Percentiles rank a stretch among this genome's conserved stretches.
Evolutionary conservation across 2,113 vertebrate genomes (phyloP).

Genomic region (Nyctibius bracteatus): DNA sequence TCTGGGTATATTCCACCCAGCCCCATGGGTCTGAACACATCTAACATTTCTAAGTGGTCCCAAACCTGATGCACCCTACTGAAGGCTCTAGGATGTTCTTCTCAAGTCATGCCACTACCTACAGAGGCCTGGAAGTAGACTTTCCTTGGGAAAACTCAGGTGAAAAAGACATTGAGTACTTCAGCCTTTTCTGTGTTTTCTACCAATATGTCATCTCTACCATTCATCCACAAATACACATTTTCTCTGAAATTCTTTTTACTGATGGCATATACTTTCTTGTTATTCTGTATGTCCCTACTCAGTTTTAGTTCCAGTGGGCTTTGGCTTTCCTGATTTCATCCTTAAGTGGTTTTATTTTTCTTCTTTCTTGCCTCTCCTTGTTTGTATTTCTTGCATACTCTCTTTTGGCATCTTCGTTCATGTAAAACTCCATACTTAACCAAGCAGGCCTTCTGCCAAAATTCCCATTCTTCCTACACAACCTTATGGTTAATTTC

Average conservation of each 20-base stretch:
- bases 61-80: not conserved
- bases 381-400: not conserved
- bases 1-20: not conserved
- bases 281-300: not conserved
- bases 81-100: not conserved
- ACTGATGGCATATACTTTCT: not conserved
- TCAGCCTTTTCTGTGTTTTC: not conserved
- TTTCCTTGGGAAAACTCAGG: not conserved
- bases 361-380: not conserved
- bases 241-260: not conserved
- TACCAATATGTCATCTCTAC: not conserved
- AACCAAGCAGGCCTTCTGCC: not conserved
- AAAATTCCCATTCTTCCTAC: not conserved
- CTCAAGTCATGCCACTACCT: not conserved
- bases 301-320: not conserved
- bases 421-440: not conserved
- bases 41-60: not conserved
- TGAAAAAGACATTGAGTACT: not conserved
- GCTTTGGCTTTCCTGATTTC: not conserved
- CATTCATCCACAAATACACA: not conserved
- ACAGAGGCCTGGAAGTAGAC: not conserved
- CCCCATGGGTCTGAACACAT: not conserved
- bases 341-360: not conserved
- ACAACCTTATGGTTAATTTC: not conserved
- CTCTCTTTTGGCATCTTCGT: not conserved